Conservation (phyloP, 64 coral and sea anemone genomes). For the Pachyseris speciosa region DNA sequence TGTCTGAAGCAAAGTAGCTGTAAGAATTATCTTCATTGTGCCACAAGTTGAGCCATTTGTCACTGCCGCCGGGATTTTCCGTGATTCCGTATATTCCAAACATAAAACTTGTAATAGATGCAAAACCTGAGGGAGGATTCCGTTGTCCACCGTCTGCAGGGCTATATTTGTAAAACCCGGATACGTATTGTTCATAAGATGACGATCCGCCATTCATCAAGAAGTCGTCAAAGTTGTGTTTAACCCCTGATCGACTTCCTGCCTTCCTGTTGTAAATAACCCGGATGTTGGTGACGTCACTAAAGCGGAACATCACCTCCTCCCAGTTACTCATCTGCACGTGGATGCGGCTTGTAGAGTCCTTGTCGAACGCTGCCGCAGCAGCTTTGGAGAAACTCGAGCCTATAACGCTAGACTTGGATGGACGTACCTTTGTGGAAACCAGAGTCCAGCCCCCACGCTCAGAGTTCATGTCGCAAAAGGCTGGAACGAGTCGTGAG, state of each 20-base stretch:
- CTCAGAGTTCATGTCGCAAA: constrained; percentile 86
- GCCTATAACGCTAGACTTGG: constrained; percentile 22
- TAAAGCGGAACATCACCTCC: constrained; percentile 76
- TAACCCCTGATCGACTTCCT: background rate
- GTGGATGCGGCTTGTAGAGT: constrained; percentile 81
- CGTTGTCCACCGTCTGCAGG: constrained; percentile 25
- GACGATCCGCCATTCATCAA: constrained; percentile 7
- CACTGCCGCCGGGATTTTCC: background rate
- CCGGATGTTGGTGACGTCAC: constrained; percentile 44
- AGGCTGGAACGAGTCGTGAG: constrained; percentile 73
- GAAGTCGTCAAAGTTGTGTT: constrained; percentile 65
- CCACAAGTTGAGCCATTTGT: constrained; percentile 76
- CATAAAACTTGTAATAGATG: constrained; percentile 12
- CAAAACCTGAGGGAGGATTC: constrained; percentile 29
- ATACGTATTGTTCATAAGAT: background rate
- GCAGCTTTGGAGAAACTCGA: constrained; percentile 39
- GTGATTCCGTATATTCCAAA: constrained; percentile 29
- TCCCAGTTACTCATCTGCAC: constrained; percentile 56
- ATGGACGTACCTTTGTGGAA: constrained; percentile 62
- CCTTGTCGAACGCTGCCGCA: background rate
- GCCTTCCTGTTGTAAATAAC: constrained; percentile 76
- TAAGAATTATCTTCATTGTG: background rate
- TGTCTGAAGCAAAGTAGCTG: constrained; percentile 63
- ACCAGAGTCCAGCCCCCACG: constrained; percentile 84
- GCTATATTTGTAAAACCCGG: constrained; percentile 75